Percentiles rank a stretch among this genome's conserved stretches.
phyloP scores from a whole-genome alignment of 1,140 invertebrate genomes.

The Heliconius melpomene region DNA sequence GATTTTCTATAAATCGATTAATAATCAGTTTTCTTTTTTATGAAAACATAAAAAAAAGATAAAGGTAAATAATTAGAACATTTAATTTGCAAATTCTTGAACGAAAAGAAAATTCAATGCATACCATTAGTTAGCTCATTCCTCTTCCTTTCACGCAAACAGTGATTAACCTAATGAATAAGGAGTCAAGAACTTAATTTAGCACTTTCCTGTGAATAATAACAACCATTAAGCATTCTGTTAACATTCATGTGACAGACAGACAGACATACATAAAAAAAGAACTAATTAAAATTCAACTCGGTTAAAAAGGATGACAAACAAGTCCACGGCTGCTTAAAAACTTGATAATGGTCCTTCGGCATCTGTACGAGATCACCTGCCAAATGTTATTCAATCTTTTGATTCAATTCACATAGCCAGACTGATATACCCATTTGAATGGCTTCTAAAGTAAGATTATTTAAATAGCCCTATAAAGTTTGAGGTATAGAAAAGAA shows the following conservation, averaged over 20 bases:
- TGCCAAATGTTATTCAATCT: slow-evolving; percentile 33
- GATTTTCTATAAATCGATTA: too few relatives aligned
- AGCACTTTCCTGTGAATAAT: slow-evolving; percentile 6
- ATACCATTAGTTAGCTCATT: neutral
- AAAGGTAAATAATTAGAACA: too few relatives aligned
- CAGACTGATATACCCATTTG: slow-evolving; percentile 22
- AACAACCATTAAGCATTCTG: neutral
- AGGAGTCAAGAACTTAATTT: slow-evolving; percentile 8
- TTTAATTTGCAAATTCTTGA: neutral
- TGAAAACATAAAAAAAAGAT: too few relatives aligned
- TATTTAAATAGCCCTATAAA: neutral
- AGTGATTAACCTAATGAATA: neutral
- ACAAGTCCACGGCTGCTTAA: slow-evolving; percentile 21
- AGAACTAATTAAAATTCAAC: slow-evolving; percentile 28
- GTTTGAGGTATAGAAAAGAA: neutral
- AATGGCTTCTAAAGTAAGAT: slow-evolving; percentile 8
- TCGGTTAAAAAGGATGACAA: slow-evolving; percentile 24
- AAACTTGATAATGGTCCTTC: slow-evolving; percentile 22
- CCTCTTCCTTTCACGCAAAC: neutral
- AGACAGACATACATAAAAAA: neutral
- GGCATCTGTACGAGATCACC: slow-evolving; percentile 35
- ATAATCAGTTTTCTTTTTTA: too few relatives aligned
- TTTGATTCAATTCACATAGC: slow-evolving; percentile 24
- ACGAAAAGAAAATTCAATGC: neutral
- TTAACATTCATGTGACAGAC: slow-evolving; percentile 17